Percentiles rank a stretch among this genome's conserved stretches.
phyloP scores from a whole-genome alignment of 2,888 invertebrate genomes.

The Cynaeus angustus region DNA sequence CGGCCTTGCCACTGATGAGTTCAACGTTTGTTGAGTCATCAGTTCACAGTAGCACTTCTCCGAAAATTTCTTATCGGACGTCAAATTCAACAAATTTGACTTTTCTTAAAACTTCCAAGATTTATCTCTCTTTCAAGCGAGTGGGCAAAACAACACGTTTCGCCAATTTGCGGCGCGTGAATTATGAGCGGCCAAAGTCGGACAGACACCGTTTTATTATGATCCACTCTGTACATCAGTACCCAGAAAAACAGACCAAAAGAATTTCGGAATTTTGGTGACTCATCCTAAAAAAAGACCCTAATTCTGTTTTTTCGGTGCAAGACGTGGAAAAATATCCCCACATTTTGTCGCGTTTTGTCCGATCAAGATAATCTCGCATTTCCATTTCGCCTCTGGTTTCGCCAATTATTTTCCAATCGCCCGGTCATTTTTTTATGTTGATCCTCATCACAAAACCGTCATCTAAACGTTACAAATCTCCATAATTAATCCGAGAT shows the following conservation, averaged over 20 bases:
- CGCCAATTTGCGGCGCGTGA: not conserved
- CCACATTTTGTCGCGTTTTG: too few relatives aligned
- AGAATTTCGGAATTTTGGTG: too few relatives aligned
- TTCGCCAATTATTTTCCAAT: too few relatives aligned
- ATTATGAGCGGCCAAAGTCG: not conserved
- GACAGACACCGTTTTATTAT: too few relatives aligned
- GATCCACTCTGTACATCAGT: too few relatives aligned
- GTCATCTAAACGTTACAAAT: constrained; percentile 2
- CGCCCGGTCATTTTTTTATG: not conserved
- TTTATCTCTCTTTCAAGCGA: not conserved
- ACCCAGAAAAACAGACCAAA: too few relatives aligned
- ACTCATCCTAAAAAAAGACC: too few relatives aligned
- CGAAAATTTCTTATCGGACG: not conserved
- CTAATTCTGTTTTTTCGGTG: too few relatives aligned
- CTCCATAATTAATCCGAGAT: not conserved
- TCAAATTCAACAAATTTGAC: not conserved
- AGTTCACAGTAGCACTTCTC: not conserved
- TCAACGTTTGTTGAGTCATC: constrained; percentile 4
- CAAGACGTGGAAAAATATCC: too few relatives aligned
- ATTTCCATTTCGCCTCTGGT: too few relatives aligned
- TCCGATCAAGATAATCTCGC: too few relatives aligned
- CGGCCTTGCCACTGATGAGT: constrained; percentile 2
- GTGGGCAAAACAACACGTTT: not conserved
- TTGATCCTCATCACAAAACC: not conserved
- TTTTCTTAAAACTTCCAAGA: not conserved